A percentile compares a stretch with the other conserved stretches of the same genome.
phyloP scores from a whole-genome alignment of 1,140 invertebrate genomes.

The Lasaia peninsularis region DNA sequence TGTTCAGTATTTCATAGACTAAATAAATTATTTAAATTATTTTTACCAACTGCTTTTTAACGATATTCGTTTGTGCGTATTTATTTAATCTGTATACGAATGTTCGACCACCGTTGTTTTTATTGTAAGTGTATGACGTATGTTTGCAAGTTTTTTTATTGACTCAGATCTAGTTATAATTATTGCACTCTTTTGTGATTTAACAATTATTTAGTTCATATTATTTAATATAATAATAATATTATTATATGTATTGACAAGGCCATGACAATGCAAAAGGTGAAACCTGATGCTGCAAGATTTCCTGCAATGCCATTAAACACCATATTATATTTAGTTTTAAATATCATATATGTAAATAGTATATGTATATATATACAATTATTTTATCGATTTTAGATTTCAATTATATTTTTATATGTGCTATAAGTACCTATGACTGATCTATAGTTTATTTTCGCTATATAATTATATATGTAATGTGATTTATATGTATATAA shows the following conservation, averaged over 20 bases:
- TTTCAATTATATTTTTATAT: slow-evolving; percentile 4
- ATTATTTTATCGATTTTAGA: slow-evolving; percentile 3
- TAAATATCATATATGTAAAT: slow-evolving; percentile 17
- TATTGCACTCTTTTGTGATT: slow-evolving; percentile 22
- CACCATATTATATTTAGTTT: slow-evolving; percentile 21
- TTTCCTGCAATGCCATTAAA: neutral
- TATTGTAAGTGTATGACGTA: slow-evolving; percentile 19
- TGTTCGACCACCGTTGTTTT: slow-evolving; percentile 35
- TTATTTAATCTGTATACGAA: slow-evolving; percentile 28
- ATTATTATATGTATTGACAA: slow-evolving; percentile 23
- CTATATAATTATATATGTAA: slow-evolving; percentile 20
- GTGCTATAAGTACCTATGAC: no score
- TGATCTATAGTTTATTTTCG: slow-evolving; percentile 16
- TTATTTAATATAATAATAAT: slow-evolving; percentile 19
- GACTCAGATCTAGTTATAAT: slow-evolving; percentile 2
- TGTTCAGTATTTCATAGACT: slow-evolving; percentile 17
- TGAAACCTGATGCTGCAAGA: no score
- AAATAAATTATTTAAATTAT: slow-evolving; percentile 36
- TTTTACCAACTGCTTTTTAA: slow-evolving; percentile 25
- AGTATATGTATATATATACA: slow-evolving; percentile 1
- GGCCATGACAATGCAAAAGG: no score
- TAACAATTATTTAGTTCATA: no score
- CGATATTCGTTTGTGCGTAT: slow-evolving; percentile 19
- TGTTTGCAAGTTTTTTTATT: slow-evolving; percentile 18
- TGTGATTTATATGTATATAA: slow-evolving; percentile 13